Base-by-base conservation (phyloP, 2,888 invertebrate genomes). In the Xestia ashworthii region DNA sequence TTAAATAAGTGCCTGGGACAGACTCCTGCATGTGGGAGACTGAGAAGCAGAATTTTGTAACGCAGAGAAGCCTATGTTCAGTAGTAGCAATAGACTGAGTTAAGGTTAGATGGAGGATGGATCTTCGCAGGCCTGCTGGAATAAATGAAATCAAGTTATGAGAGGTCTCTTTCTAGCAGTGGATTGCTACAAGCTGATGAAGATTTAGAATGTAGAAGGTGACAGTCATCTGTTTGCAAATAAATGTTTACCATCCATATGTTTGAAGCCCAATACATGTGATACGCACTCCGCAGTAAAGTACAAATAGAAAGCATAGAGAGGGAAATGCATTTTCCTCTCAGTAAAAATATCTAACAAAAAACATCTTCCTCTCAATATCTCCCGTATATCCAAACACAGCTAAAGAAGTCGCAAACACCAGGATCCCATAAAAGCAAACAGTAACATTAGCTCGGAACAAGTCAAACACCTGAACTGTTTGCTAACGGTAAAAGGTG, bases 401-500 rank as follows among this genome's bases (percentile, higher is more conserved):
- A 75, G 71, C 67, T 67, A 80, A 84, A 84, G 75, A 85, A 82
- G 72, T 76, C 71, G n/a, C 79, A 87, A 87, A 85, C 79, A 87
- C 80, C 55, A 55, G 78, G 83, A 77, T 79, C 75, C 73, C 72
- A 74, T 81, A 41, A 71, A 70, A 74, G 72, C 83, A 88, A 87
- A 87, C 86, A 79, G 88, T 80, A 88, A 88, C 87, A 71, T 74
- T 55, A 88, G 62, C 82, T 76, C 12, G 65, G 80, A 79, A 83
- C 83, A 88, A 87, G 79, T 85, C 90, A 91, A 92, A 90, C 92
- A 92, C 92, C 92, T 92, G 92, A 92, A 76, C 82, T 92, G 92
- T 92, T 92, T 92, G 90, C 81, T 46, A 81, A 89, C 90, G 90
- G 89, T 92, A 92, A 92, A 92, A 92, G 92, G 92, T 92, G 88